Evolutionary conservation across 2,888 invertebrate species (phyloP).

Genomic region (Chrysodeixis includens): DNA sequence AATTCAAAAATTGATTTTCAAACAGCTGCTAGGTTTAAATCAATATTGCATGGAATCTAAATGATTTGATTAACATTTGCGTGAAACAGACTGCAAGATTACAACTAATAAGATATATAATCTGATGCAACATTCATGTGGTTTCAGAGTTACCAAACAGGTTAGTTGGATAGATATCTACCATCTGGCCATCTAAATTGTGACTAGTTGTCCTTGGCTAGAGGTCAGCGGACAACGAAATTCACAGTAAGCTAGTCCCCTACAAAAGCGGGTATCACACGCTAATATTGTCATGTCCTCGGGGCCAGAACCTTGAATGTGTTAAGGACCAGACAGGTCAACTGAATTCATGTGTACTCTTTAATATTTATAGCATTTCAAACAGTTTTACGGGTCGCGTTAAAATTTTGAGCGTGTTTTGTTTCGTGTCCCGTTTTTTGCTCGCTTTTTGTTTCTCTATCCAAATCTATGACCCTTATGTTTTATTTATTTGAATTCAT

Average conservation of each 20-base stretch:
- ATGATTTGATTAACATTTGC: neutral
- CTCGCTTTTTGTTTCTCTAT: constrained; percentile 19
- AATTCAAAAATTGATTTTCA: neutral
- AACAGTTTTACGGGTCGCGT: constrained; percentile 45
- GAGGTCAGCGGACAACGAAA: constrained; percentile 61
- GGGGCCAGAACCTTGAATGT: constrained; percentile 65
- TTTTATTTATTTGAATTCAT: neutral
- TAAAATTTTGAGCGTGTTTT: constrained; percentile 43
- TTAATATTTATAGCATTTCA: constrained; percentile 71
- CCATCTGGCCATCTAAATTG: constrained; percentile 48
- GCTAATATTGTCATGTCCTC: constrained; percentile 55
- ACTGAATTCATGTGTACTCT: constrained; percentile 70
- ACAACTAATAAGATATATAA: constrained; percentile 4
- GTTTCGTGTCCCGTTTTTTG: constrained; percentile 34
- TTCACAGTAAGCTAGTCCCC: constrained; percentile 50
- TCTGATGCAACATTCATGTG: constrained; percentile 23
- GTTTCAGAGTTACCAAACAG: constrained; percentile 49
- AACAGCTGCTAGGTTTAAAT: neutral
- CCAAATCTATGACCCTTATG: too few species aligned
- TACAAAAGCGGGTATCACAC: constrained; percentile 46
- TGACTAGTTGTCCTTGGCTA: constrained; percentile 61
- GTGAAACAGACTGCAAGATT: neutral
- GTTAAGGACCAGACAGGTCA: constrained; percentile 69
- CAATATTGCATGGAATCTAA: neutral
- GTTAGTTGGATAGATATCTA: constrained; percentile 36